phyloP scores from a whole-genome alignment of 2,888 invertebrate genomes.

The Drosophila anomalata region DNA sequence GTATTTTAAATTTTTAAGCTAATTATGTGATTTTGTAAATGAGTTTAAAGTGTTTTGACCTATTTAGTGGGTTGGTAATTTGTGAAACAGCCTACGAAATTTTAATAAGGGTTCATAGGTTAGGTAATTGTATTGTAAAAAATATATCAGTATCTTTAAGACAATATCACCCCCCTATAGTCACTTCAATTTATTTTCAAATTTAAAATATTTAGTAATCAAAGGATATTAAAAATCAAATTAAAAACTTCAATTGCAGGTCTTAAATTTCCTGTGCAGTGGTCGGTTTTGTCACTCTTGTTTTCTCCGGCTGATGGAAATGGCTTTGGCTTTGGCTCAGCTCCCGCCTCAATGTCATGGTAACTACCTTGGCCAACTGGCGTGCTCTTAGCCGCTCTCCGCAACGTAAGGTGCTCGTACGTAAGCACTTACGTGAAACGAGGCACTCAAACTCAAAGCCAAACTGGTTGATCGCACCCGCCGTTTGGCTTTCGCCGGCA shows the following conservation, averaged over 20 bases:
- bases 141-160: too few species aligned
- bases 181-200: background rate
- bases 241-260: background rate
- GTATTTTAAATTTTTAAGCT: background rate
- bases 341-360: slow-evolving; percentile 8
- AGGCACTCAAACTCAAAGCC: slow-evolving; percentile 10
- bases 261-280: background rate
- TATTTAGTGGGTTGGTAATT: background rate
- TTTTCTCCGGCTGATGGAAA: slow-evolving; percentile 7
- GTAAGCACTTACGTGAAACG: slow-evolving; percentile 56
- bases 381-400: slow-evolving; percentile 38
- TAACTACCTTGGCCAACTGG: slow-evolving; percentile 22
- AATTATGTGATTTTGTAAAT: background rate
- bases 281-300: background rate
- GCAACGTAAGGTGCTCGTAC: slow-evolving; percentile 17
- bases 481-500: slow-evolving; percentile 73
- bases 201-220: too few species aligned
- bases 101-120: background rate
- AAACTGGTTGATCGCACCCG: slow-evolving; percentile 77
- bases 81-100: background rate
- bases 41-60: background rate
- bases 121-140: background rate
- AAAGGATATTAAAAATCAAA: background rate
- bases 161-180: background rate
- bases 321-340: slow-evolving; percentile 1